Evolutionary conservation across 23 tunicate species (phyloP).

Genomic region (Diplosoma virens): DNA sequence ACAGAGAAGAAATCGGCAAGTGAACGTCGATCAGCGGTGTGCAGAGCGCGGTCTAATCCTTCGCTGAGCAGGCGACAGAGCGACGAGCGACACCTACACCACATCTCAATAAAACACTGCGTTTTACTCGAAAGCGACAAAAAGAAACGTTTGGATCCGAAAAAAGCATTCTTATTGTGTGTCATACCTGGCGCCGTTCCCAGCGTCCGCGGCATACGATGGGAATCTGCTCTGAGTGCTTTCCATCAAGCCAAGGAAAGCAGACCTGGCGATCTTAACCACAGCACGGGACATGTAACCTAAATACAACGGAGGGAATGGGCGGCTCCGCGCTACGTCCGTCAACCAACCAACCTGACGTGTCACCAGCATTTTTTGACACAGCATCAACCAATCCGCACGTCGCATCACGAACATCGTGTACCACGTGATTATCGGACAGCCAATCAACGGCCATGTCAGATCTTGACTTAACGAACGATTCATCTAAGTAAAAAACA

Average conservation of each 20-base stretch:
- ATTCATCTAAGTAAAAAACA: conserved; percentile 29
- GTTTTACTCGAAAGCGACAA: no score
- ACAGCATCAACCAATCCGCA: conserved; percentile 77
- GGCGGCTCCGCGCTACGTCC: background rate
- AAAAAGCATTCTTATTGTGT: no score
- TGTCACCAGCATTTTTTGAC: conserved; percentile 46
- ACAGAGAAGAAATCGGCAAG: conserved; percentile 50
- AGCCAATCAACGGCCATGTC: conserved; percentile 75
- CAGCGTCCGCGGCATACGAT: background rate
- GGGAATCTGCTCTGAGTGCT: conserved; percentile 47
- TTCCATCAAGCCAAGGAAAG: conserved; percentile 55
- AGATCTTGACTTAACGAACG: conserved; percentile 53
- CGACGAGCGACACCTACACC: conserved; percentile 56
- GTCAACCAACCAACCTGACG: conserved; percentile 35
- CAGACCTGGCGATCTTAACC: conserved; percentile 70
- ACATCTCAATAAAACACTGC: background rate
- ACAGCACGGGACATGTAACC: conserved; percentile 86
- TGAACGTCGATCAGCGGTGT: conserved; percentile 21
- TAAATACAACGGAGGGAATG: background rate
- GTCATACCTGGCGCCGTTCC: conserved; percentile 40
- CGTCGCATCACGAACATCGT: conserved; percentile 64
- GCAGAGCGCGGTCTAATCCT: conserved; percentile 52
- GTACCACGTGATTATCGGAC: conserved; percentile 53
- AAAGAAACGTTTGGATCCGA: no score
- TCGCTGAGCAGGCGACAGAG: conserved; percentile 49